Evolutionary conservation across 2,797 vertebrate genomes (phyloP), one percentile per base, ranked within the genome.

Genomic region (Scarus forsteni): DNA sequence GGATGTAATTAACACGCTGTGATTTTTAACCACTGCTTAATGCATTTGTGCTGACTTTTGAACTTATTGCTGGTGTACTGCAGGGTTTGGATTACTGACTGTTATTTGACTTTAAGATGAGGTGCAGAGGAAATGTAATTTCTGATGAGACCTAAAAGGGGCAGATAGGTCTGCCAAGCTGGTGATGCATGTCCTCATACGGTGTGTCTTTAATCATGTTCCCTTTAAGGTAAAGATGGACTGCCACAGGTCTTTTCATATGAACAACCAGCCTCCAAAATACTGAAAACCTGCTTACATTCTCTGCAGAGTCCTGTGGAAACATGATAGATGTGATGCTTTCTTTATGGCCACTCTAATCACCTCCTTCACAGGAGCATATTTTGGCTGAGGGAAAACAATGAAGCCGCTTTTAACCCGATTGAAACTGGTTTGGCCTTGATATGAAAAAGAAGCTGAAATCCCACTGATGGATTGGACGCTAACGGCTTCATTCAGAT

Each of bases 321-420:
- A 35, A 58, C 55, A 57, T 69, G 61, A 70, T 92, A 91, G 86
- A 77, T 81, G 85, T 86, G 86, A 87, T 60, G 48, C 87, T 93
- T 92, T 95, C 91, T 91, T 94, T 94, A 93, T 93, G 91, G 92
- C 88, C 86, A 92, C 93, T 90, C 81, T 89, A 84, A 90, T 93
- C 89, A 90, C 90, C 88, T 89, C 93, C 91, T 92, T 93, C 93
- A 90, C 91, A 85, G 91, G 88, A 95, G 96, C 95, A 96, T 92
- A 91, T 89, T 96, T 95, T 96, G 93, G 90, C 91, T 82, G 92
- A 91, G 90, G 93, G 84, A 92, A 93, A 91, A 94, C 93, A 89
- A 90, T 93, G 94, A 94, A 94, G 90, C 86, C 93, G 94, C 95
- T 96, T 96, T 96, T 95, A 96, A 96, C 95, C 94, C 89, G 91